These are phyloP conservation scores for Paralvinella palmiformis DNA, from an alignment of 1,140 invertebrate genomes.

Conservation along the genomic window DNA sequence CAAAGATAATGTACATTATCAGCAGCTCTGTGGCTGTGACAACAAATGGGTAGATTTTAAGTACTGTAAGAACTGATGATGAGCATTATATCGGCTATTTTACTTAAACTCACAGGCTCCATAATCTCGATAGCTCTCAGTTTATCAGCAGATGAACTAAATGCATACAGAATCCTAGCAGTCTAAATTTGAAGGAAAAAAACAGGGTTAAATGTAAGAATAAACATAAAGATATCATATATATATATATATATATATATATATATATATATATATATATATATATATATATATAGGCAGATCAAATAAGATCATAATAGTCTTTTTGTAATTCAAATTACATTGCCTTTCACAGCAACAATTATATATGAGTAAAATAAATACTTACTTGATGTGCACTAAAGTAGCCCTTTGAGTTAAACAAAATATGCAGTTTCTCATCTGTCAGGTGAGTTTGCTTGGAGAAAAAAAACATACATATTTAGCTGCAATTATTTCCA, in stretches of 20 bases:
- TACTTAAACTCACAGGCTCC: conserved; percentile 43
- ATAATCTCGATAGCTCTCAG: conserved; percentile 37
- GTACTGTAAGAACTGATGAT: no score
- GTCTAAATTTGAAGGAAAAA: conserved; percentile 32
- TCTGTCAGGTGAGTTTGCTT: conserved; percentile 38
- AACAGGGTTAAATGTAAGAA: neutral
- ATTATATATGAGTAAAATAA: neutral
- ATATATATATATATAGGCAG: neutral
- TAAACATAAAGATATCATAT: neutral
- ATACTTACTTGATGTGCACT: conserved; percentile 36
- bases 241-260: neutral
- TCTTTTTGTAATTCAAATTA: neutral
- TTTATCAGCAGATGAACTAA: conserved; percentile 39
- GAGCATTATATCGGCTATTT: no score
- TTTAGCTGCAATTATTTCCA: no score
- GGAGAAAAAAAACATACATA: conserved; percentile 17
- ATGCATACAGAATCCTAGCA: conserved; percentile 30
- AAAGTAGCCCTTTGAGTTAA: conserved; percentile 36
- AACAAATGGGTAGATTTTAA: no score
- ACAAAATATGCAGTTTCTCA: conserved; percentile 41
- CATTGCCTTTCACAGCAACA: neutral
- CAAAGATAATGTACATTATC: no score
- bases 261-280: neutral
- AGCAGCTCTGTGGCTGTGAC: no score
- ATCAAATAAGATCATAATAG: neutral